Conservation (phyloP, 2,113 vertebrate genomes). For the Callopanchax toddi region DNA sequence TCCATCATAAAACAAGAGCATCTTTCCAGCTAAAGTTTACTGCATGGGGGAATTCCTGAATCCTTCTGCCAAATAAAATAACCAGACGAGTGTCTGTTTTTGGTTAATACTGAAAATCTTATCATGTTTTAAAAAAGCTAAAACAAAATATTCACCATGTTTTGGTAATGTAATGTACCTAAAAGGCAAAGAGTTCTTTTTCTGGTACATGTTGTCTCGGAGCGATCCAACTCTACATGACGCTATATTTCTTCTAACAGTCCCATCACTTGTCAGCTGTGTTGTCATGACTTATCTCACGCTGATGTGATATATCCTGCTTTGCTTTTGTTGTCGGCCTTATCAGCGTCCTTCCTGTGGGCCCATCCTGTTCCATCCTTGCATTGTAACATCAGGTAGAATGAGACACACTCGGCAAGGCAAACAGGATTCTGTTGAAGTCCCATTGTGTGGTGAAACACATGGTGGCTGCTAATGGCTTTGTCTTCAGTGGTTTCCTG, state of each 20-base stretch:
- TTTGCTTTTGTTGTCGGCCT: constrained; percentile 61
- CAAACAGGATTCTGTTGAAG: constrained; percentile 73
- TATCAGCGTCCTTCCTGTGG: constrained; percentile 64
- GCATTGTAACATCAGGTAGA: constrained; percentile 54
- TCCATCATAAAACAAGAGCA: background rate
- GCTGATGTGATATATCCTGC: constrained; percentile 35
- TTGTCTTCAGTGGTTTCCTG: constrained; percentile 38
- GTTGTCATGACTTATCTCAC: constrained; percentile 25
- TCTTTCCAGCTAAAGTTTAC: background rate
- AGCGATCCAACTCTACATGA: background rate
- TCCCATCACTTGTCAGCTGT: constrained; percentile 5
- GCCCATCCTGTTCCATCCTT: constrained; percentile 46
- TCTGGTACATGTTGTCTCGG: background rate
- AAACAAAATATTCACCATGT: background rate
- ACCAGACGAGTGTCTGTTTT: background rate
- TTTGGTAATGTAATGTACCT: background rate
- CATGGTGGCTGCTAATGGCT: constrained; percentile 62
- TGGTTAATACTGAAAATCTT: background rate
- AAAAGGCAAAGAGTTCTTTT: background rate
- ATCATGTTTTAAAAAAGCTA: background rate
- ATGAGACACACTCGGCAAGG: constrained; percentile 64
- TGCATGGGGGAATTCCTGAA: background rate
- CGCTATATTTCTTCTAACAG: constrained; percentile 6
- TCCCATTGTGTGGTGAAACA: constrained; percentile 65
- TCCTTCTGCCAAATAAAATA: constrained; percentile 5